Base-by-base conservation (phyloP, 1,140 invertebrate genomes). In the Drosophila hydei region DNA sequence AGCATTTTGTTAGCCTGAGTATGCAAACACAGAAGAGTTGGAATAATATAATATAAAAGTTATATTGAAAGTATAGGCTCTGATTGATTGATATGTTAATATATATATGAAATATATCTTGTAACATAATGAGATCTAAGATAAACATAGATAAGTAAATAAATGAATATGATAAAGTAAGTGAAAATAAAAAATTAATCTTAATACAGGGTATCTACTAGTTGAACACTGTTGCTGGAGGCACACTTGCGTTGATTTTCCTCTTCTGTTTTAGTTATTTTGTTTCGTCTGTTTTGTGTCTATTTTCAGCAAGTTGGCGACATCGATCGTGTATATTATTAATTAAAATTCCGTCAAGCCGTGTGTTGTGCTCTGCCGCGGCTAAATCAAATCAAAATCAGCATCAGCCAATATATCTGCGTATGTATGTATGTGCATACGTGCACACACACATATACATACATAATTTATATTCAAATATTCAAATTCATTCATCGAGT, bases 291-390 rank as follows among this genome's bases (percentile, higher is more conserved):
- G 60, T 56, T 77, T 77, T 79, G 42, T 65, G 51, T 84, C 64
- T 85, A 77, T 79, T 85, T 85, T 81, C 78, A 85, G 81, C 74
- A 60, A 81, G 42, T 77, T 73, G 80, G 56, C 79, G 73, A 78
- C 77, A 73, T 78, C 63, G 79, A 74, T 80, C 60, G 81, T 77
- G 80, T 70, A 70, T 72, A 61, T 71, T 76, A 81, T 85, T 73
- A 87, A 85, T 88, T 85, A 81, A 85, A 78, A 85, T 85, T 85
- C 81, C 81, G 77, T 75, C 65, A 67, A 76, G 81, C 70, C 61
- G 58, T 54, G 45, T 36, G 48, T 33, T 65, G 27, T 62, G 63
- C 42, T 58, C 63, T 30, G 21, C 43, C 62, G 50, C 69, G 61
- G 68, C 62, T 77, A 75, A 75, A 77, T 87, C 73, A 71, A 80